Conservation (phyloP, 1,140 invertebrate genomes). For the Diplogasteroides magnus region DNA sequence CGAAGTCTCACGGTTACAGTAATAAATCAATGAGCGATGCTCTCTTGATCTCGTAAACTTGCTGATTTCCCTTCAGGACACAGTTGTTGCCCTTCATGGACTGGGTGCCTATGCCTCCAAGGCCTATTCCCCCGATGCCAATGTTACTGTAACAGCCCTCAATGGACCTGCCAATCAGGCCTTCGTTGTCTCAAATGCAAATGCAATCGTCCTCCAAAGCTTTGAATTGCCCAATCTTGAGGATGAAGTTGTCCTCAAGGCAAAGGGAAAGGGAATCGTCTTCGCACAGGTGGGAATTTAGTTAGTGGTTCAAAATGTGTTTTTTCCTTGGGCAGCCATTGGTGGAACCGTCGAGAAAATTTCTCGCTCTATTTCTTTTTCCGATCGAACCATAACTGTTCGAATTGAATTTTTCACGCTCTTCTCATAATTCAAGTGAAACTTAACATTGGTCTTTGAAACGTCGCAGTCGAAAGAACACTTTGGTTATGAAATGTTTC, state of each 20-base stretch:
- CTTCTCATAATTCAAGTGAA: too few species aligned
- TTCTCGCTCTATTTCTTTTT: too few species aligned
- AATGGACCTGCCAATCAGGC: constrained; percentile 42
- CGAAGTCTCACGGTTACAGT: too few species aligned
- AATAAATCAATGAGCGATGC: too few species aligned
- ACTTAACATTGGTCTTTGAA: too few species aligned
- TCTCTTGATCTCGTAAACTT: constrained; percentile 28
- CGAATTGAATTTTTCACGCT: too few species aligned
- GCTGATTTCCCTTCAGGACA: constrained; percentile 54
- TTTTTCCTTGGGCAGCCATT: too few species aligned
- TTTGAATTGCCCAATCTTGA: constrained; percentile 49
- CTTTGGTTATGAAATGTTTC: too few species aligned
- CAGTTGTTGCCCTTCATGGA: constrained; percentile 59
- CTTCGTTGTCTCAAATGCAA: constrained; percentile 43
- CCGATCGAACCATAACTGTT: too few species aligned
- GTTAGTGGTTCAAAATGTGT: neutral
- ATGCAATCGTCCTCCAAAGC: constrained; percentile 52
- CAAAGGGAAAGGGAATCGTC: constrained; percentile 44
- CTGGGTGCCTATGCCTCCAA: constrained; percentile 55
- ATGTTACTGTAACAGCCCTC: constrained; percentile 35
- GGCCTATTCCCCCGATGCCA: constrained; percentile 42
- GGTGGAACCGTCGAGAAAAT: too few species aligned
- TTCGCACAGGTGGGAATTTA: constrained; percentile 40
- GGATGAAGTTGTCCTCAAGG: constrained; percentile 35
- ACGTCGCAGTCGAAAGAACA: too few species aligned